Conservation (phyloP, 2,888 invertebrate species). For the Tanytarsus gracilentus region DNA sequence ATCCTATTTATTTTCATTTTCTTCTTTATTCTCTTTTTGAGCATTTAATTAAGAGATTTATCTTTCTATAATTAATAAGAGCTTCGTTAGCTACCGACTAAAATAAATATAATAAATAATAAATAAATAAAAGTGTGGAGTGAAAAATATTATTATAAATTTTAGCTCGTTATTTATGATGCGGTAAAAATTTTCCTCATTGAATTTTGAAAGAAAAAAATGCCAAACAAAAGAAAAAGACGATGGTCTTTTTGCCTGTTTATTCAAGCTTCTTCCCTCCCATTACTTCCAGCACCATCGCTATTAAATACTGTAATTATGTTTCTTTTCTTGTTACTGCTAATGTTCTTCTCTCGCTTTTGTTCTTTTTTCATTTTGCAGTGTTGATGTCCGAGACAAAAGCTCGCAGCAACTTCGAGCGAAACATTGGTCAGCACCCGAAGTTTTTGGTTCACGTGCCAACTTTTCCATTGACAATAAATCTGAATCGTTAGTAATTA, state of each 20-base stretch:
- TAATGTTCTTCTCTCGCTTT: background rate
- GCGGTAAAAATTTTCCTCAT: slow-evolving; percentile 20
- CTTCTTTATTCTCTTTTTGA: background rate
- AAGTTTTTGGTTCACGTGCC: slow-evolving; percentile 68
- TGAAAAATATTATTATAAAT: slow-evolving; percentile 23
- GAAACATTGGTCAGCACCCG: slow-evolving; percentile 65
- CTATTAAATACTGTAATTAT: slow-evolving; percentile 20
- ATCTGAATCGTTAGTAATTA: slow-evolving; percentile 27
- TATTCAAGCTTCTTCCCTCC: slow-evolving; percentile 8
- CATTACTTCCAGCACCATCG: background rate
- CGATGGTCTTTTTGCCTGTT: slow-evolving; percentile 11
- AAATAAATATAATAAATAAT: no score
- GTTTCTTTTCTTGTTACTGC: slow-evolving; percentile 9
- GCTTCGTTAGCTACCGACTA: no score
- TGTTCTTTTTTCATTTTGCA: slow-evolving; percentile 42
- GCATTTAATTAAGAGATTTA: slow-evolving; percentile 22
- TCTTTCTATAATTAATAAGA: slow-evolving; percentile 25
- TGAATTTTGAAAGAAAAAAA: background rate
- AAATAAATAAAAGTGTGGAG: background rate
- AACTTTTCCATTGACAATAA: slow-evolving; percentile 46
- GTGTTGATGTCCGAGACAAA: slow-evolving; percentile 73
- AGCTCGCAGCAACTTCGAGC: slow-evolving; percentile 53
- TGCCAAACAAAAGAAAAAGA: slow-evolving; percentile 21
- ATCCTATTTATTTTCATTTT: background rate
- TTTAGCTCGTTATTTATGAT: slow-evolving; percentile 25